These are phyloP conservation scores for Oceanodroma tethys DNA, from an alignment of 2,113 vertebrate genomes.

Conservation along the genomic window DNA sequence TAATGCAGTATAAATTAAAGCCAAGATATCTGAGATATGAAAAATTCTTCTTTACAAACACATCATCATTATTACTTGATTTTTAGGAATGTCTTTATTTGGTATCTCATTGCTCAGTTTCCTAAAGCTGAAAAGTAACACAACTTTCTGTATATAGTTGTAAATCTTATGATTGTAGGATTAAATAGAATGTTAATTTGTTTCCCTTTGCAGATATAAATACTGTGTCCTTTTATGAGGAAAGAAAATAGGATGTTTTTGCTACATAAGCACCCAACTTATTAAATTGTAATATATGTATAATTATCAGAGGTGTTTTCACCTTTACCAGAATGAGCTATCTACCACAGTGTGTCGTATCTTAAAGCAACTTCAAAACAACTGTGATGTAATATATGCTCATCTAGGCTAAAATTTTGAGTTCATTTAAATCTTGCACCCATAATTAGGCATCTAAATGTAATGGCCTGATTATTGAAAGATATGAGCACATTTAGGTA, in stretches of 20 bases:
- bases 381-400: background rate
- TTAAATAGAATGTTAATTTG: conserved; percentile 34
- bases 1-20: conserved; percentile 26
- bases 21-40: background rate
- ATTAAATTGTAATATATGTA: background rate
- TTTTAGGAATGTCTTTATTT: conserved; percentile 34
- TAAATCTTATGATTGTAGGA: background rate
- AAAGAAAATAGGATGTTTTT: background rate
- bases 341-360: background rate
- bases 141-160: conserved; percentile 32
- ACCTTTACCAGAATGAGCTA: background rate
- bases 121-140: conserved; percentile 18
- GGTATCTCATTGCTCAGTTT: background rate
- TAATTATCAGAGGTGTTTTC: background rate
- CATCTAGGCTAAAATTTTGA: background rate
- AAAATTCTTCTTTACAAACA: conserved; percentile 17
- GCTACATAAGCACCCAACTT: background rate
- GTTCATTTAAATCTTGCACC: background rate
- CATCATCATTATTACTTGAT: conserved; percentile 30
- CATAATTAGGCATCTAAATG: conserved; percentile 41
- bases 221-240: background rate
- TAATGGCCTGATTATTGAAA: conserved; percentile 16
- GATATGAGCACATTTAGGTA: background rate
- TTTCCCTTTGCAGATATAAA: conserved; percentile 18
- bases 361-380: background rate